phyloP scores from a whole-genome alignment of 2,888 invertebrate genomes.

The Notodromas monacha region DNA sequence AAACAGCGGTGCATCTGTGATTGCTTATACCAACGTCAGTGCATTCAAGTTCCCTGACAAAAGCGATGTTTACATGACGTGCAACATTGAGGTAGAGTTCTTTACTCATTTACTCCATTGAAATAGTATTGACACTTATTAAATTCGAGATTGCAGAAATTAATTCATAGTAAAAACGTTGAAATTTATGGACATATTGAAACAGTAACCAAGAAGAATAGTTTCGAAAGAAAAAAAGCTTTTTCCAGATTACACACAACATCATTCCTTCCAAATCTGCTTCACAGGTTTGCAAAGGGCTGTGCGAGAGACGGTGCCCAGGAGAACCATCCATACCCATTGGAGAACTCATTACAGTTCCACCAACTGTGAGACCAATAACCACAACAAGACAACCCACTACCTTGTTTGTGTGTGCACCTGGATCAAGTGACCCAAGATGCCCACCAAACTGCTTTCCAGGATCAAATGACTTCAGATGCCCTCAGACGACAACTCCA shows the following conservation, averaged over 20 bases:
- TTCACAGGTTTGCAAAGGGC: conserved; percentile 1
- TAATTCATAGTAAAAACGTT: no score
- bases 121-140: no score
- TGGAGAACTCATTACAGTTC: not conserved
- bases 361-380: not conserved
- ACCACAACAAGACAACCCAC: not conserved
- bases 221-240: no score
- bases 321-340: no score
- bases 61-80: conserved; percentile 33
- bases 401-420: not conserved
- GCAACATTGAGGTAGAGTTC: conserved; percentile 40
- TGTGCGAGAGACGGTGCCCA: not conserved
- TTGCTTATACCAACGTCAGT: conserved; percentile 30
- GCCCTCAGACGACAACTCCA: not conserved
- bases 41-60: conserved; percentile 40
- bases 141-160: no score
- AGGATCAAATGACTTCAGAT: not conserved
- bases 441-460: conserved; percentile 1
- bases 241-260: not conserved
- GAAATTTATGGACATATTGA: no score
- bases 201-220: no score
- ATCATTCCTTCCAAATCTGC: not conserved
- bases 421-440: conserved; percentile 1
- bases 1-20: conserved; percentile 25
- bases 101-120: no score